Percentiles rank a stretch among this genome's conserved stretches.
These are phyloP conservation scores for Sogatella furcifera DNA, from an alignment of 1,140 invertebrate species.

Conservation along the genomic window DNA sequence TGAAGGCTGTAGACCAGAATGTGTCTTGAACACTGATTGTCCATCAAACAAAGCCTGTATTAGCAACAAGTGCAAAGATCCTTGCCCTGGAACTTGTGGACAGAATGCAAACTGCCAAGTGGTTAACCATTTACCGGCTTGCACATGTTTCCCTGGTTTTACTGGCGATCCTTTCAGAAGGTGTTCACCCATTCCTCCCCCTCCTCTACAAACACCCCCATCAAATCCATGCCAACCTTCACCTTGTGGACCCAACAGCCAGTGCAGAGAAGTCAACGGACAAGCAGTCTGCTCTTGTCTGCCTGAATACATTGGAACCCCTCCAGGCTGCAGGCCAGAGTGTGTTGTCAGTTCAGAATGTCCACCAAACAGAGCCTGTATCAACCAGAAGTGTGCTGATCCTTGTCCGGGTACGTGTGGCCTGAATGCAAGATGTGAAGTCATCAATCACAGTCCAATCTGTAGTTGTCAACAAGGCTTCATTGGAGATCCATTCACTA, in stretches of 20 bases:
- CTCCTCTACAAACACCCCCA: conserved; percentile 24
- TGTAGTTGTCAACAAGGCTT: conserved; percentile 47
- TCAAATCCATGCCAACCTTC: conserved; percentile 49
- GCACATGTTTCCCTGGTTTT: conserved; percentile 54
- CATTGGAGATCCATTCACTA: conserved; percentile 52
- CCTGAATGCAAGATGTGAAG: conserved; percentile 53
- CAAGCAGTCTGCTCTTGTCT: conserved; percentile 63
- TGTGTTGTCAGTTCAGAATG: conserved; percentile 67
- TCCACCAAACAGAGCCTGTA: conserved; percentile 52
- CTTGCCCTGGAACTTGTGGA: conserved; percentile 64
- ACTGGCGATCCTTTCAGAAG: conserved; percentile 60
- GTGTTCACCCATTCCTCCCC: conserved; percentile 39
- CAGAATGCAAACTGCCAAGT: conserved; percentile 60
- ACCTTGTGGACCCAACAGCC: conserved; percentile 67
- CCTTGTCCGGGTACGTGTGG: conserved; percentile 73
- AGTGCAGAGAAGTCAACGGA: conserved; percentile 54
- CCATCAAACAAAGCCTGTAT: conserved; percentile 58
- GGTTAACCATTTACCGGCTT: conserved; percentile 60
- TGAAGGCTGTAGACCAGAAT: conserved; percentile 60
- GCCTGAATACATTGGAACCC: conserved; percentile 54
- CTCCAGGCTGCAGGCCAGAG: conserved; percentile 63
- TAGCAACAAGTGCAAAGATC: conserved; percentile 59
- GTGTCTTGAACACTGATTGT: conserved; percentile 60
- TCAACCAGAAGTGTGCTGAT: conserved; percentile 66
- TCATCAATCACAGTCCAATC: conserved; percentile 50